These are phyloP conservation scores for Geococcyx californianus DNA, from an alignment of 2,113 vertebrate genomes.

Conservation along the genomic window DNA sequence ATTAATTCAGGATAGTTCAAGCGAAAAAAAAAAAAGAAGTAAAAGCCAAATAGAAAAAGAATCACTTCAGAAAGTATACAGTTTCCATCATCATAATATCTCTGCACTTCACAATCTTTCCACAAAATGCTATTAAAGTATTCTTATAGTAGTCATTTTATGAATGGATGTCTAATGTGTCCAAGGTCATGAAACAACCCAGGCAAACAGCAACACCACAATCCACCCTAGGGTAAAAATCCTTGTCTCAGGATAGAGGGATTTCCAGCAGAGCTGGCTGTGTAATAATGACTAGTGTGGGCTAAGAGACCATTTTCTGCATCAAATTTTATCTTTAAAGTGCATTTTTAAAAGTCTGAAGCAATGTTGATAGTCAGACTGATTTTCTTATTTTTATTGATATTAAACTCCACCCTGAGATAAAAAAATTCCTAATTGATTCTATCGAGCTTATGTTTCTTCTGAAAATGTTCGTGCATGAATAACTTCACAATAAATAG, in stretches of 20 bases:
- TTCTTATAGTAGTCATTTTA: background rate
- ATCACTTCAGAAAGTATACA: background rate
- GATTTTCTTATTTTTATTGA: conserved; percentile 19
- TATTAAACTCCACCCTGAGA: background rate
- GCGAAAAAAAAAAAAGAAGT: background rate
- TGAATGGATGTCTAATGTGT: background rate
- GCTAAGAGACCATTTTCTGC: background rate
- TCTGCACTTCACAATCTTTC: background rate
- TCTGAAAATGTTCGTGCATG: background rate
- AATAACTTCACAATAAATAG: background rate
- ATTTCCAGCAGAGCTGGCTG: background rate
- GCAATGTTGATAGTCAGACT: background rate
- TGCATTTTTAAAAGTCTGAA: background rate
- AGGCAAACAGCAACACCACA: background rate
- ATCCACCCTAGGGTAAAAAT: background rate
- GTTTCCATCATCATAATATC: background rate
- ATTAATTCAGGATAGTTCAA: background rate
- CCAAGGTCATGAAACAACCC: background rate
- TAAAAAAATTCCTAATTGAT: conserved; percentile 27
- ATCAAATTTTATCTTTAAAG: background rate
- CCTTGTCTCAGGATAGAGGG: background rate
- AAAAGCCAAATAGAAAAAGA: conserved; percentile 20
- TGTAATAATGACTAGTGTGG: background rate
- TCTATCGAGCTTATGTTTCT: background rate
- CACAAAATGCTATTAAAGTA: background rate